These are phyloP conservation scores for Lapara coniferarum DNA, from an alignment of 2,888 invertebrate genomes.

Conservation along the genomic window DNA sequence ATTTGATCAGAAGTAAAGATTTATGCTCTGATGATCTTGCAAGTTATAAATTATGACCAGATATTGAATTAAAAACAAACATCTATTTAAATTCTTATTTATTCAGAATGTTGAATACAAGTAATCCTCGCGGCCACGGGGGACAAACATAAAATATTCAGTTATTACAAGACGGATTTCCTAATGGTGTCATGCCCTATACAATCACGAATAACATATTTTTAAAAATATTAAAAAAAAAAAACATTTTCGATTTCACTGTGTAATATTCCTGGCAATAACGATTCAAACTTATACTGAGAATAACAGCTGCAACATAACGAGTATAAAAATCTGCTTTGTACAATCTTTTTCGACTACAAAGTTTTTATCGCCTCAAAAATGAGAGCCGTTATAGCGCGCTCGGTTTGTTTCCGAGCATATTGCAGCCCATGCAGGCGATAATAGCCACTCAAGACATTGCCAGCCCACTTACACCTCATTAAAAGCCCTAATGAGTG, in stretches of 20 bases:
- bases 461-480: slow-evolving; percentile 21
- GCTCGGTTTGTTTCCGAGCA: slow-evolving; percentile 8
- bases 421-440: slow-evolving; percentile 2
- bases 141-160: not conserved
- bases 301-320: slow-evolving; percentile 14
- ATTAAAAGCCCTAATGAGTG: slow-evolving; percentile 21
- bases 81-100: not conserved
- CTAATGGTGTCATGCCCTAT: not conserved
- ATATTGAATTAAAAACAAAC: no score
- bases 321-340: slow-evolving; percentile 13
- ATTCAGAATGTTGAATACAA: not conserved
- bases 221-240: not conserved
- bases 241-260: not conserved
- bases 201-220: not conserved
- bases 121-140: not conserved
- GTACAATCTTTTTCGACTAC: slow-evolving; percentile 16
- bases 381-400: slow-evolving; percentile 4
- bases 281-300: slow-evolving; percentile 5
- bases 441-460: slow-evolving; percentile 17
- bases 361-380: slow-evolving; percentile 22
- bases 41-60: no score
- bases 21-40: no score
- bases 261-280: not conserved
- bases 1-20: no score
- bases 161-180: not conserved